Conservation (phyloP, 2,888 invertebrate species). For the Meta bourneti region DNA sequence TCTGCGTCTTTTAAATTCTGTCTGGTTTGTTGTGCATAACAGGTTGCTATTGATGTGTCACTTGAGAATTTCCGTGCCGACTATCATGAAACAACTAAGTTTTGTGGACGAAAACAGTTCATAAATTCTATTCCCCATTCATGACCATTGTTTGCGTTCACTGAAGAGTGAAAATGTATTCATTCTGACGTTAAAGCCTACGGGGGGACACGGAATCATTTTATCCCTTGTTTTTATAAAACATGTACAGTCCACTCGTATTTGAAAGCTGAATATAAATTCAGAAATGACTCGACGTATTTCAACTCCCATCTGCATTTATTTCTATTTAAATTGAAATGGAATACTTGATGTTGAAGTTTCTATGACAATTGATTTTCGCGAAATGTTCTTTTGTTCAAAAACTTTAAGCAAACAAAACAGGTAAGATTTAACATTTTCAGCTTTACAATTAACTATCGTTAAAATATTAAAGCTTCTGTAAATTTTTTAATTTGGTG, state of each 20-base stretch:
- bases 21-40: not conserved
- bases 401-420: too few species aligned
- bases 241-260: not conserved
- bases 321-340: too few species aligned
- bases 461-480: too few species aligned
- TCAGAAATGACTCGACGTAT: not conserved
- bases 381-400: too few species aligned
- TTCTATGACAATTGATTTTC: too few species aligned
- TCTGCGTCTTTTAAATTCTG: not conserved
- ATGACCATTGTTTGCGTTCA: conserved; percentile 8
- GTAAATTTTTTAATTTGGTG: too few species aligned
- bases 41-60: not conserved
- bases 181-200: not conserved
- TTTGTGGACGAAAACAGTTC: not conserved
- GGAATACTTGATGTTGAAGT: too few species aligned
- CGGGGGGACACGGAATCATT: not conserved
- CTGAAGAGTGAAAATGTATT: not conserved
- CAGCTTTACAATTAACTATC: too few species aligned
- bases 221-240: not conserved
- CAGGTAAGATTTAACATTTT: too few species aligned
- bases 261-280: not conserved
- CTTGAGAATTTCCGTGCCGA: not conserved
- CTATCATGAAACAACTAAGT: not conserved
- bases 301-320: too few species aligned
- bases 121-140: not conserved